phyloP scores from a whole-genome alignment of 2,888 invertebrate species.

The Harpagoxenus sublaevis region DNA sequence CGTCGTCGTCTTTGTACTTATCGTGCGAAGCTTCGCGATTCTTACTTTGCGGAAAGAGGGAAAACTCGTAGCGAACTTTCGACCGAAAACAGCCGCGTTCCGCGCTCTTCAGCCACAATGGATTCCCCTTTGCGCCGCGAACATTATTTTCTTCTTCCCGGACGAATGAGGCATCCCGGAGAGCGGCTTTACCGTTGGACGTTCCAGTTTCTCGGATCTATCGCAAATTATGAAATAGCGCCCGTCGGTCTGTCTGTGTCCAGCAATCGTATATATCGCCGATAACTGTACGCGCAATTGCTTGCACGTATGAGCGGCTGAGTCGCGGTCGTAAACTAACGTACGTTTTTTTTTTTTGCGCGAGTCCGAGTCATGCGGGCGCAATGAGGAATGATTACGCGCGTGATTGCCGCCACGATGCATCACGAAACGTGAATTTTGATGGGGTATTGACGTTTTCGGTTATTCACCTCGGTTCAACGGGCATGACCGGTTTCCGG shows the following conservation, averaged over 20 bases:
- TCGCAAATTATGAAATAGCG: constrained; percentile 61
- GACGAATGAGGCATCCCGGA: constrained; percentile 39
- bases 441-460: constrained; percentile 23
- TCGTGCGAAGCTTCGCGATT: constrained; percentile 12
- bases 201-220: constrained; percentile 70
- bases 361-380: background rate
- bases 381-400: constrained; percentile 29
- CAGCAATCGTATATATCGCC: constrained; percentile 53
- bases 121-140: background rate
- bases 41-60: constrained; percentile 8
- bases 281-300: constrained; percentile 67
- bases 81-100: background rate
- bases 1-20: background rate
- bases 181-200: constrained; percentile 67
- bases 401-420: constrained; percentile 18
- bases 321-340: constrained; percentile 15
- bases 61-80: constrained; percentile 46
- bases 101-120: constrained; percentile 15
- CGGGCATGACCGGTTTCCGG: background rate
- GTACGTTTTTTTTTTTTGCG: background rate
- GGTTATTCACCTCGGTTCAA: constrained; percentile 25
- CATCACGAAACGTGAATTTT: constrained; percentile 11
- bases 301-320: background rate
- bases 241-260: constrained; percentile 3
- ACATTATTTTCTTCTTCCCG: constrained; percentile 22